phyloP scores from a whole-genome alignment of 2,888 invertebrate species.

The Agrotis ipsilon region DNA sequence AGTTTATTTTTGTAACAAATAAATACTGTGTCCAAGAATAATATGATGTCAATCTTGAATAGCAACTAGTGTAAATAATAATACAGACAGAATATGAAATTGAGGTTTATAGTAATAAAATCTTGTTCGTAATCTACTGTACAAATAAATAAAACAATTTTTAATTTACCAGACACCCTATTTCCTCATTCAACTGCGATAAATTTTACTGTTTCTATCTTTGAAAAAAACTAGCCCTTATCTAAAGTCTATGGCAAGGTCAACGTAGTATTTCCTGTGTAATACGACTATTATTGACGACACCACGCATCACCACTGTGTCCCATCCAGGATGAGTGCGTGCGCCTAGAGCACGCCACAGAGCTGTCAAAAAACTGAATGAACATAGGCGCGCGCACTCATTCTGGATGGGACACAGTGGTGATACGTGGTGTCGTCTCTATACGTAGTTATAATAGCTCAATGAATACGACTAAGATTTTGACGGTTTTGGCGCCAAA shows the following conservation, averaged over 20 bases:
- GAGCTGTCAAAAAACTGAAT: too few species aligned
- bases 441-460: too few species aligned
- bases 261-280: too few species aligned
- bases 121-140: constrained; percentile 2
- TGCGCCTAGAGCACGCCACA: too few species aligned
- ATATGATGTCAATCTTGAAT: constrained; percentile 7
- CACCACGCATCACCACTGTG: too few species aligned
- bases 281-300: too few species aligned
- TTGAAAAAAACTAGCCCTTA: neutral
- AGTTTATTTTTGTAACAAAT: constrained; percentile 26
- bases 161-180: neutral
- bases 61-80: constrained; percentile 6
- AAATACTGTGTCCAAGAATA: constrained; percentile 5
- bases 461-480: too few species aligned
- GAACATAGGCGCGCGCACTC: too few species aligned
- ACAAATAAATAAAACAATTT: constrained; percentile 23
- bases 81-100: constrained; percentile 1
- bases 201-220: neutral
- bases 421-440: too few species aligned
- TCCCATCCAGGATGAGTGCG: too few species aligned
- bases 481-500: too few species aligned
- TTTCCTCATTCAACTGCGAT: constrained; percentile 12
- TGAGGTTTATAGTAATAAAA: constrained; percentile 17
- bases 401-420: too few species aligned
- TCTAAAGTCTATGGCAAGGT: constrained; percentile 3